Percentiles rank a stretch among this genome's conserved stretches.
Conservation (phyloP, 1,140 invertebrate species). For the Telenomus remus region DNA sequence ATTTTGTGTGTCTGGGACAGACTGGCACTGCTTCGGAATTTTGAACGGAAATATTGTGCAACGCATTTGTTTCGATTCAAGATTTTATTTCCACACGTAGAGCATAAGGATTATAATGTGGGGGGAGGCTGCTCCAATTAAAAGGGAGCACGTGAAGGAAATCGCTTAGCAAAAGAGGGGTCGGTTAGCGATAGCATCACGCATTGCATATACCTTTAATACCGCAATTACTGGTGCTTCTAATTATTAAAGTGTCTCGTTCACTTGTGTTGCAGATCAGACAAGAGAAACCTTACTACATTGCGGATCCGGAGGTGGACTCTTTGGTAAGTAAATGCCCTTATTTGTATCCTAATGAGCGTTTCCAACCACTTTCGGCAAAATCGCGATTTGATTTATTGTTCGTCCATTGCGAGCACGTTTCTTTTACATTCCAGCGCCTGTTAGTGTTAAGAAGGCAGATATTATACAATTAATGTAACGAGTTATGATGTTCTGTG, state of each 20-base stretch:
- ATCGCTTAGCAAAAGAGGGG: conserved; percentile 65
- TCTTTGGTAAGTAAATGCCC: conserved; percentile 90
- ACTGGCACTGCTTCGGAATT: too few species aligned
- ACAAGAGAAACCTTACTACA: conserved; percentile 98
- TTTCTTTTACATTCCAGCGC: conserved; percentile 1
- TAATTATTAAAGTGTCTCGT: conserved; percentile 69
- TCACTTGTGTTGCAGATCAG: conserved; percentile 90
- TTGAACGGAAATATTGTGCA: conserved; percentile 7
- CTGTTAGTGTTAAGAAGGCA: conserved; percentile 10
- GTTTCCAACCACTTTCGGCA: conserved; percentile 45
- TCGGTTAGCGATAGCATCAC: conserved; percentile 60
- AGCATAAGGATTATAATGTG: conserved; percentile 53
- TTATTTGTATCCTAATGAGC: conserved; percentile 57
- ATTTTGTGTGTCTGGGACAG: too few species aligned
- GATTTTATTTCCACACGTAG: conserved; percentile 61
- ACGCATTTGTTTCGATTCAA: conserved; percentile 21
- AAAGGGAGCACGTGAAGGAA: conserved; percentile 70
- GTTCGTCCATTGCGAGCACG: not conserved
- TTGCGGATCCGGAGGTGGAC: conserved; percentile 98
- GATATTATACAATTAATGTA: conserved; percentile 37
- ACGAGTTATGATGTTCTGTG: not conserved
- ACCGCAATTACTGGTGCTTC: conserved; percentile 66
- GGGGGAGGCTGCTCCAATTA: conserved; percentile 59
- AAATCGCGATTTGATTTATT: conserved; percentile 43
- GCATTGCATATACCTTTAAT: conserved; percentile 63